These are phyloP conservation scores for Sparus aurata DNA, from an alignment of 2,797 vertebrate genomes.

Conservation along the genomic window DNA sequence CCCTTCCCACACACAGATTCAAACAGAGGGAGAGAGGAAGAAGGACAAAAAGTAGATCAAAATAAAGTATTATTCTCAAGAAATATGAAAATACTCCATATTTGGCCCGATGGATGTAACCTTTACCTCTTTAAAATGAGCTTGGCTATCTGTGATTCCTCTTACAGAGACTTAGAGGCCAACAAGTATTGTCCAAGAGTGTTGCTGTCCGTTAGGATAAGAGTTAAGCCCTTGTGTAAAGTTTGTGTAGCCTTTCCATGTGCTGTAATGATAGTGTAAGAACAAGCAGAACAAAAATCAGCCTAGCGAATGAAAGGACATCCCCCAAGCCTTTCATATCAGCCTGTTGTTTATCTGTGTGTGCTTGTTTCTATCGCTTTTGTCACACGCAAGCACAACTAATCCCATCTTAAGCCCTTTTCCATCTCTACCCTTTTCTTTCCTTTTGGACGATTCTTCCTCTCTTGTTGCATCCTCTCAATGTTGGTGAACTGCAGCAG, in stretches of 20 bases:
- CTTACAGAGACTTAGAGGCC: conserved; percentile 40
- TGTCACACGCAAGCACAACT: conserved; percentile 70
- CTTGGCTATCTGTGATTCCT: conserved; percentile 35
- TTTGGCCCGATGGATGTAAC: conserved; percentile 1
- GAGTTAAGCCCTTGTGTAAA: conserved; percentile 60
- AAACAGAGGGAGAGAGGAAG: background rate
- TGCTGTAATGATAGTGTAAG: conserved; percentile 66
- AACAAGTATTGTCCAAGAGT: conserved; percentile 48
- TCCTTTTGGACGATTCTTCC: conserved; percentile 44
- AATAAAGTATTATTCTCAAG: background rate
- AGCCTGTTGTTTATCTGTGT: conserved; percentile 72
- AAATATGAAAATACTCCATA: conserved; percentile 32
- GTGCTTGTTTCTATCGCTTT: conserved; percentile 68
- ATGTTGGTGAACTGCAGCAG: conserved; percentile 27
- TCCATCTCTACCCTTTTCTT: conserved; percentile 49
- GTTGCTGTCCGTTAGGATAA: conserved; percentile 53
- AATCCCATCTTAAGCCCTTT: conserved; percentile 73
- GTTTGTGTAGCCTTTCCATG: conserved; percentile 56
- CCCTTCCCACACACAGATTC: background rate
- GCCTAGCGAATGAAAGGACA: conserved; percentile 54
- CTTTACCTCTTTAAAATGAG: conserved; percentile 35
- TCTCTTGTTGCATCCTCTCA: conserved; percentile 32
- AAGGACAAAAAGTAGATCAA: background rate
- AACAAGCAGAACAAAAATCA: conserved; percentile 56
- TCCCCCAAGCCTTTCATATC: conserved; percentile 64